Evolutionary conservation across 1,140 invertebrate genomes (phyloP).

Genomic region (Dufourea novaeangliae): DNA sequence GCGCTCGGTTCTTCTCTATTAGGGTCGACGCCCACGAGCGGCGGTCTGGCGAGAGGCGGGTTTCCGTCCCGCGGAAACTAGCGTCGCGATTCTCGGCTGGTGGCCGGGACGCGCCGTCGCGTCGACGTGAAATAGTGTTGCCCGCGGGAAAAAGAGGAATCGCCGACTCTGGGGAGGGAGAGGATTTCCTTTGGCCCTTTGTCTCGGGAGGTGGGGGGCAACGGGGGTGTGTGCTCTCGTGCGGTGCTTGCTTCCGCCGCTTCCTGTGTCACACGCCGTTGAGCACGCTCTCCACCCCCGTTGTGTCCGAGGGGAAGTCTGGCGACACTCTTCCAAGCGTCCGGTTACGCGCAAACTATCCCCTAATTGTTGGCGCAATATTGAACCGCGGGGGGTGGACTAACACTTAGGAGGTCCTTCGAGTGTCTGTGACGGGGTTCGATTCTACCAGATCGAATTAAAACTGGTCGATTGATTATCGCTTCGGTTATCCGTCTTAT

Average conservation of each 20-base stretch:
- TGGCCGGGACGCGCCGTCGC: background rate
- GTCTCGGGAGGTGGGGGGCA: constrained; percentile 45
- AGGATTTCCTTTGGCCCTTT: constrained; percentile 35
- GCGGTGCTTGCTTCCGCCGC: constrained; percentile 72
- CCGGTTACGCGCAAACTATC: constrained; percentile 51
- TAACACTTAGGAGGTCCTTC: constrained; percentile 13
- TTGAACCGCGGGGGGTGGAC: background rate
- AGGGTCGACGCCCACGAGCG: constrained; percentile 39
- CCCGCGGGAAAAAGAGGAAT: constrained; percentile 42
- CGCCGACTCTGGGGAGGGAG: constrained; percentile 11
- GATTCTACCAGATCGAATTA: too few species aligned
- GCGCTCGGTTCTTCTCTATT: constrained; percentile 50
- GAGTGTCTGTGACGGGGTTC: too few species aligned
- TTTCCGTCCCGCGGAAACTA: constrained; percentile 31
- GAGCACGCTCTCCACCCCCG: constrained; percentile 76
- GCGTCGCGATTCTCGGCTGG: background rate
- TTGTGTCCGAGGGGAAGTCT: constrained; percentile 38
- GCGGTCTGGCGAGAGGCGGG: background rate
- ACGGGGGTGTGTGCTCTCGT: constrained; percentile 36
- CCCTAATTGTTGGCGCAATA: constrained; percentile 75
- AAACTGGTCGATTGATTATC: background rate
- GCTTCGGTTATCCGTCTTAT: too few species aligned
- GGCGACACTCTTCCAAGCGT: constrained; percentile 51
- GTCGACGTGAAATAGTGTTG: constrained; percentile 22
- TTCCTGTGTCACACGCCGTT: constrained; percentile 82